Evolutionary conservation across 2,113 vertebrate species (phyloP), one percentile per base, ranked within the genome.

Genomic region (Perca fluviatilis): DNA sequence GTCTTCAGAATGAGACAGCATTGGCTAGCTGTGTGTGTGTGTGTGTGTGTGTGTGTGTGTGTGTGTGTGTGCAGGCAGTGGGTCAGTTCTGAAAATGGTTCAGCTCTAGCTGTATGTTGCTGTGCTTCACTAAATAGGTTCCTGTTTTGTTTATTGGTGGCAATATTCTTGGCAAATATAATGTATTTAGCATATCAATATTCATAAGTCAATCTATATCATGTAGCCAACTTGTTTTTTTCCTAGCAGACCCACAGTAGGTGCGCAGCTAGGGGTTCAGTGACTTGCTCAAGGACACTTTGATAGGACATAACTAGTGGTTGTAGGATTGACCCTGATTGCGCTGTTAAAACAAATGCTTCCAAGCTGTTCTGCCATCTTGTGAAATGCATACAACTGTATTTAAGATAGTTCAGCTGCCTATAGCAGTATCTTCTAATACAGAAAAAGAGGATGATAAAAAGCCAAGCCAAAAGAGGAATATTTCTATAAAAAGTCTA

Each of bases 251-350:
- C 14, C 36, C 5, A 33, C 36, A 25, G 61, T 21, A 10, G 25
- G 10, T 23, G 21, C 50, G 51, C 19, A 30, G 67, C 47, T 74
- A 2, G 14, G 25, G 47, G 21, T 49, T 67, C 57, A 40, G 57
- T 65, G 64, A 65, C 78, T 81, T 82, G 75, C 62, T 87, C 74
- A 88, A 91, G 88, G 88, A 90, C 86, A 86, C 67, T 47, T 75
- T 74, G 69, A 78, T 16, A 74, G 40, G 19, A 60, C 19, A 58
- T 16, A 16, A 19, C 10, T 27, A 9, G n/a, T 30, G 76, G 56
- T 30, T 40, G 33, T 43, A n/a, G 1, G 40, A 51, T 12, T 74
- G 51, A 77, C 14, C 66, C 25, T 18, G 49, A 57, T 50, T 43
- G 5, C 16, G 12, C 19, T 19, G 12, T 19, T 69, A 8, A 64